Conservation (phyloP, 2,888 invertebrate species). For the Andrena bicolor region DNA sequence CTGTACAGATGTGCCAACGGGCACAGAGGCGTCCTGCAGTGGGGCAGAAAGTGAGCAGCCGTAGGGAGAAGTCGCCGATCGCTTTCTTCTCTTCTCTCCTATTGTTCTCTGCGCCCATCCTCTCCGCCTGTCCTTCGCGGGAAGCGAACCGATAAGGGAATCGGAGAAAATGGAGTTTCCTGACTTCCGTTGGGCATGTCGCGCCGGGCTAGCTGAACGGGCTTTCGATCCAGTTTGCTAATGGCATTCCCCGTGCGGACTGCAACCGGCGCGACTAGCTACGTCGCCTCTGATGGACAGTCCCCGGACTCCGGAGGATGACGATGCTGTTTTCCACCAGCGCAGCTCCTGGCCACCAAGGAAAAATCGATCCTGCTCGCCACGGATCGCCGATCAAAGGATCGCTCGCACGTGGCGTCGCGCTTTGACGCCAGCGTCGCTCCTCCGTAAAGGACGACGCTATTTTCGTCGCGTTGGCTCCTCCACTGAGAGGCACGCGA, state of each 20-base stretch:
- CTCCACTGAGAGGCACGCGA: not conserved
- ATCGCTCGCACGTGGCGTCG: not conserved
- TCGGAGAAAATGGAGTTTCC: slow-evolving; percentile 22
- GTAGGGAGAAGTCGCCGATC: slow-evolving; percentile 1
- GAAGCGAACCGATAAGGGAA: slow-evolving; percentile 21
- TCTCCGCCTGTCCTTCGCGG: not conserved
- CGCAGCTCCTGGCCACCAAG: not conserved
- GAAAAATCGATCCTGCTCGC: slow-evolving; percentile 23
- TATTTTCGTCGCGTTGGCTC: not conserved
- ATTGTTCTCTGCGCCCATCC: slow-evolving; percentile 16
- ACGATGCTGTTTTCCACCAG: not conserved
- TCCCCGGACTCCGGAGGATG: not conserved
- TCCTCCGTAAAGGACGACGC: not conserved
- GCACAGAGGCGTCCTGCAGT: slow-evolving; percentile 76
- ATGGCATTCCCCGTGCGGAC: not conserved
- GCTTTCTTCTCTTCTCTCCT: slow-evolving; percentile 25
- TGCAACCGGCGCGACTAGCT: not conserved
- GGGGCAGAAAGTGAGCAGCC: slow-evolving; percentile 79
- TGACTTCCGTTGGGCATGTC: not conserved
- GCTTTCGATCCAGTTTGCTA: slow-evolving; percentile 6
- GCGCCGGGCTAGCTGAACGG: not conserved
- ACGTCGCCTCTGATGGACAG: too few relatives aligned
- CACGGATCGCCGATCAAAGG: slow-evolving; percentile 29
- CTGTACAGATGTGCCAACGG: slow-evolving; percentile 67
- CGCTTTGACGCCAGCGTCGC: not conserved